Conservation (phyloP, 2,888 invertebrate genomes). For the Phoenoteleia sp. region DNA sequence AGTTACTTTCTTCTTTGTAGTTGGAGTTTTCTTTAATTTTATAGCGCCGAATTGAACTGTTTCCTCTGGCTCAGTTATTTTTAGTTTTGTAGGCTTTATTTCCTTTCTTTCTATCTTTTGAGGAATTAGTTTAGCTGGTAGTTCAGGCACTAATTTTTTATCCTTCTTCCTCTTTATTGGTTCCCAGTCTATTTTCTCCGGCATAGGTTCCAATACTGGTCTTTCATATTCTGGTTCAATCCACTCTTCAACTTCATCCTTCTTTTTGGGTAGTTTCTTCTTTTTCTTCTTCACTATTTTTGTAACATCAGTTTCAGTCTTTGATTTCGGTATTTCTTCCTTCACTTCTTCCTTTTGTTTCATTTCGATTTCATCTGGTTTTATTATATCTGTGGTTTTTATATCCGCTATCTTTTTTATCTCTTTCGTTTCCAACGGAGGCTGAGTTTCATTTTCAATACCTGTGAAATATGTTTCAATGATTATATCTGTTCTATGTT, state of each 20-base stretch:
- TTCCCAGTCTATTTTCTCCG: conserved; percentile 84
- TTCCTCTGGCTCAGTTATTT: conserved; percentile 88
- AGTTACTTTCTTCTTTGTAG: conserved; percentile 87
- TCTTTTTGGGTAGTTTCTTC: conserved; percentile 76
- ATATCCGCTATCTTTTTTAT: too few relatives aligned
- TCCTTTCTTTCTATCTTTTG: conserved; percentile 89
- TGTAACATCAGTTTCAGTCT: too few relatives aligned
- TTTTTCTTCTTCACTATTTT: conserved; percentile 69
- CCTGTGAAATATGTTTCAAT: too few relatives aligned
- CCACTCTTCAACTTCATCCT: conserved; percentile 81
- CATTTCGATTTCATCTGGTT: conserved; percentile 64
- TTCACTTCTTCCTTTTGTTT: conserved; percentile 52
- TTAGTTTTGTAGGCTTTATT: conserved; percentile 88
- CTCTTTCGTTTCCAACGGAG: too few relatives aligned
- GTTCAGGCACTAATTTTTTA: conserved; percentile 75
- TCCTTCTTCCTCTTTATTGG: conserved; percentile 82
- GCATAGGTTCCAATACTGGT: conserved; percentile 85
- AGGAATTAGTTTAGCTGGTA: conserved; percentile 84
- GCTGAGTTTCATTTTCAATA: too few relatives aligned
- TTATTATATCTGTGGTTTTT: too few relatives aligned
- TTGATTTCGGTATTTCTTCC: conserved; percentile 52
- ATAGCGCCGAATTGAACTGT: conserved; percentile 90
- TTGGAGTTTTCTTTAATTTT: conserved; percentile 89
- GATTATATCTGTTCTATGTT: too few relatives aligned
- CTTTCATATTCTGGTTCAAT: conserved; percentile 84